phyloP scores from a whole-genome alignment of 1,140 invertebrate genomes.

The Drosophila novamexicana region DNA sequence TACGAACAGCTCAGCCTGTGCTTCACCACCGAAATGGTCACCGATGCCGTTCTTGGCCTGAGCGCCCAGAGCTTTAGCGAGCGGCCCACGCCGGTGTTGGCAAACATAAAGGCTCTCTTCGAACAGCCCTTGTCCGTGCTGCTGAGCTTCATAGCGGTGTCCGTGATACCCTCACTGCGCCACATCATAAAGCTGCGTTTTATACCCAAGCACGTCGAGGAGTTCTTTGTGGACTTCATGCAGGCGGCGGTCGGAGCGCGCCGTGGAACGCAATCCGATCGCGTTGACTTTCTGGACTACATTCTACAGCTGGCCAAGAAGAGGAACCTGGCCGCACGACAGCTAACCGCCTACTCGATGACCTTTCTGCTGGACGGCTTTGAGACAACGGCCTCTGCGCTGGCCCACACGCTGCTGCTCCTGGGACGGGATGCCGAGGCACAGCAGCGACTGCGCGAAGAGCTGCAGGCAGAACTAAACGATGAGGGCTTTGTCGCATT shows the following conservation, averaged over 20 bases:
- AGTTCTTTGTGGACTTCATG: conserved; percentile 75
- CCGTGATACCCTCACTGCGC: conserved; percentile 49
- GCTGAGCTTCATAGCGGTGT: conserved; percentile 20
- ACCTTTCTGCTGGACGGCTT: conserved; percentile 77
- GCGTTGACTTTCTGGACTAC: conserved; percentile 82
- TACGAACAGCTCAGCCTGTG: conserved; percentile 64
- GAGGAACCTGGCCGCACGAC: conserved; percentile 40
- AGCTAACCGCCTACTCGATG: conserved; percentile 59
- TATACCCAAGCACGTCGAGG: conserved; percentile 47
- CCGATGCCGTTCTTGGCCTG: conserved; percentile 85
- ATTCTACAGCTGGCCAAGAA: conserved; percentile 78
- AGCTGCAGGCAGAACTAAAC: conserved; percentile 73
- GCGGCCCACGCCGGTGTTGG: conserved; percentile 55
- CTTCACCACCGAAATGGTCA: conserved; percentile 85
- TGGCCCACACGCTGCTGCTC: conserved; percentile 56
- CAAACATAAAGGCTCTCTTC: conserved; percentile 48
- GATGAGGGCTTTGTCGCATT: conserved; percentile 49
- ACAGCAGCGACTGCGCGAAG: conserved; percentile 58
- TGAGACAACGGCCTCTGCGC: conserved; percentile 67
- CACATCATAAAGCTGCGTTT: conserved; percentile 41
- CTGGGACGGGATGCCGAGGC: conserved; percentile 44
- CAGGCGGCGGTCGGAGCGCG: conserved; percentile 67
- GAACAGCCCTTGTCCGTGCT: conserved; percentile 35
- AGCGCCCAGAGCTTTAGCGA: conserved; percentile 76
- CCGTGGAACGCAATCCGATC: conserved; percentile 39